These are phyloP conservation scores for Drosophila orena DNA, from an alignment of 1,140 invertebrate genomes.

Conservation along the genomic window DNA sequence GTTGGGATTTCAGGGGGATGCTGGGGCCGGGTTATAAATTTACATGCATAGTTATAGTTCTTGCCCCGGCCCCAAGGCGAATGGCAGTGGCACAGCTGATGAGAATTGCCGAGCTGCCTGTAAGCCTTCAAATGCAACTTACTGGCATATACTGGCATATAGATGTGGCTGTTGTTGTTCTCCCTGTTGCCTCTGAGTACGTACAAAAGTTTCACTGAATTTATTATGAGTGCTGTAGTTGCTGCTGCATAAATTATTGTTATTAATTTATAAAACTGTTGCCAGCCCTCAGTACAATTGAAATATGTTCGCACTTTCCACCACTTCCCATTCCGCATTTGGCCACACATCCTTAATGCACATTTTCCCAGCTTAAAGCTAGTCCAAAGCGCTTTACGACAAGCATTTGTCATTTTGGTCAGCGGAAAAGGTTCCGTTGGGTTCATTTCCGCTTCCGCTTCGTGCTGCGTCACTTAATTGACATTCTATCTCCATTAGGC, in stretches of 20 bases:
- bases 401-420: constrained; percentile 33
- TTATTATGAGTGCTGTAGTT: constrained; percentile 75
- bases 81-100: constrained; percentile 47
- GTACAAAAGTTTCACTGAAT: constrained; percentile 71
- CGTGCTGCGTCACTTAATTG: constrained; percentile 26
- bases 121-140: constrained; percentile 62
- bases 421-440: background rate
- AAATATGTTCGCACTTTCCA: constrained; percentile 54
- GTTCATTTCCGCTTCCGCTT: constrained; percentile 32
- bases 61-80: constrained; percentile 27
- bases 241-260: constrained; percentile 77
- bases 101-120: constrained; percentile 55
- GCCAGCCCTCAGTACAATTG: constrained; percentile 55
- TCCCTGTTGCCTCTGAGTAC: constrained; percentile 51
- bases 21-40: constrained; percentile 62
- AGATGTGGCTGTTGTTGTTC: constrained; percentile 49
- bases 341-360: constrained; percentile 10
- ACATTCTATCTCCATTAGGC: constrained; percentile 32
- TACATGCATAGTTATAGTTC: constrained; percentile 68
- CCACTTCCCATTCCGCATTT: constrained; percentile 12
- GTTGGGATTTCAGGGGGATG: constrained; percentile 4
- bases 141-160: constrained; percentile 17
- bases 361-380: constrained; percentile 17
- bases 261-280: constrained; percentile 80
- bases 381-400: constrained; percentile 8